Evolutionary conservation across 2,113 vertebrate species (phyloP).

Genomic region (Daboia siamensis): DNA sequence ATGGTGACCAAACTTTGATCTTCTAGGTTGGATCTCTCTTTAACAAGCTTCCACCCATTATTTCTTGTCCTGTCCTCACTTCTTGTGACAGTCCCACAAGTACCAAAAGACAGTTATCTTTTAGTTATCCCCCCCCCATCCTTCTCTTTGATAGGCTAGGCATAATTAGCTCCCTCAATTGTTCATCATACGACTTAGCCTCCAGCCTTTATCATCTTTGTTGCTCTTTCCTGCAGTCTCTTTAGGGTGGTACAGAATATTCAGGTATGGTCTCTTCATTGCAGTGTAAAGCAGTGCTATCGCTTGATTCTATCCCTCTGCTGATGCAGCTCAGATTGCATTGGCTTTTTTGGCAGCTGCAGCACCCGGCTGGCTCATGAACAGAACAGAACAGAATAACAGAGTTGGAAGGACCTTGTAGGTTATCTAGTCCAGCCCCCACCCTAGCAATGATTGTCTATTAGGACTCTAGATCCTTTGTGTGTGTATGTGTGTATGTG

Average conservation of each 20-base stretch:
- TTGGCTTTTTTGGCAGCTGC: background rate
- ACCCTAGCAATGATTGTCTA: too few species aligned
- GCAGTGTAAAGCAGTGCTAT: background rate
- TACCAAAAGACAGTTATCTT: background rate
- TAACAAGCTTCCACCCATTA: background rate
- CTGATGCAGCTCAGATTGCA: background rate
- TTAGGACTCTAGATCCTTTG: too few species aligned
- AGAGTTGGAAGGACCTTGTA: too few species aligned
- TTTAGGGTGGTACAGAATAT: background rate
- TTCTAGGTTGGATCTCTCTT: background rate
- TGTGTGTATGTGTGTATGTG: too few species aligned
- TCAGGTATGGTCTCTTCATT: background rate
- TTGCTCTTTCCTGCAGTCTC: background rate
- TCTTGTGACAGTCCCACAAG: background rate
- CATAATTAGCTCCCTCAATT: background rate
- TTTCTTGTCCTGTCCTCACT: background rate
- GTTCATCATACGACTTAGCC: background rate
- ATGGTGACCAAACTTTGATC: background rate
- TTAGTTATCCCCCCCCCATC: too few species aligned
- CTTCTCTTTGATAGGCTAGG: background rate
- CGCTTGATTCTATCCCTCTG: background rate
- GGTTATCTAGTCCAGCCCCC: too few species aligned
- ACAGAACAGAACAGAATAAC: too few species aligned
- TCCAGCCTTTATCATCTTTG: background rate
- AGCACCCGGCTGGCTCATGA: too few species aligned